A percentile compares a stretch with the other conserved stretches of the same genome.
Evolutionary conservation across 2,888 invertebrate genomes (phyloP).

Genomic region (Chloromyia formosa): DNA sequence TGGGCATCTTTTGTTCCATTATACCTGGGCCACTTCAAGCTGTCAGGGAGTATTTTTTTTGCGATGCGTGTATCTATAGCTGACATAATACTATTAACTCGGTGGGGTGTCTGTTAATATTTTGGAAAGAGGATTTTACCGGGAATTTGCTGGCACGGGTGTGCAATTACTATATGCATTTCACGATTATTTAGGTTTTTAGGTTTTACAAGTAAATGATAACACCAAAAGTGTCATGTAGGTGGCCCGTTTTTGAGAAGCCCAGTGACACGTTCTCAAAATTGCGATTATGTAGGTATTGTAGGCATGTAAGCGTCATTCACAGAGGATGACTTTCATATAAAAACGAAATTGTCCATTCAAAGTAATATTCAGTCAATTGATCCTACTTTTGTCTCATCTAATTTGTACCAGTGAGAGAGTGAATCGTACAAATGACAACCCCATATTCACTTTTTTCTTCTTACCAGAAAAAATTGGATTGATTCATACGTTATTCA

Average conservation of each 20-base stretch:
- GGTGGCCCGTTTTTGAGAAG: conserved; percentile 30
- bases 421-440: no score
- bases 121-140: conserved; percentile 12
- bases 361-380: no score
- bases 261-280: conserved; percentile 27
- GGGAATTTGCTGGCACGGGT: conserved; percentile 36
- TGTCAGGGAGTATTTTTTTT: conserved; percentile 44
- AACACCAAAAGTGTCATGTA: conserved; percentile 3
- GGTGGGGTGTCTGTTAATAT: conserved; percentile 30
- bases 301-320: no score
- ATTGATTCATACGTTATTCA: no score
- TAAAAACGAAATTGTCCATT: no score
- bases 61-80: background rate
- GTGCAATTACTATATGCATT: conserved; percentile 15
- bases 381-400: no score
- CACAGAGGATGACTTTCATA: no score
- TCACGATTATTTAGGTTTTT: conserved; percentile 6
- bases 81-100: conserved; percentile 43
- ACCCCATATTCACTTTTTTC: no score
- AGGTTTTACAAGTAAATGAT: background rate
- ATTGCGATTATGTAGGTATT: background rate
- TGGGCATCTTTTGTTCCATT: conserved; percentile 36
- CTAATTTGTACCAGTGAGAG: no score
- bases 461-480: no score
- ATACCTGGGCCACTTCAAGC: conserved; percentile 45